These are phyloP conservation scores for Eupleurogrammus muticus DNA, from an alignment of 2,797 vertebrate genomes.

Conservation along the genomic window DNA sequence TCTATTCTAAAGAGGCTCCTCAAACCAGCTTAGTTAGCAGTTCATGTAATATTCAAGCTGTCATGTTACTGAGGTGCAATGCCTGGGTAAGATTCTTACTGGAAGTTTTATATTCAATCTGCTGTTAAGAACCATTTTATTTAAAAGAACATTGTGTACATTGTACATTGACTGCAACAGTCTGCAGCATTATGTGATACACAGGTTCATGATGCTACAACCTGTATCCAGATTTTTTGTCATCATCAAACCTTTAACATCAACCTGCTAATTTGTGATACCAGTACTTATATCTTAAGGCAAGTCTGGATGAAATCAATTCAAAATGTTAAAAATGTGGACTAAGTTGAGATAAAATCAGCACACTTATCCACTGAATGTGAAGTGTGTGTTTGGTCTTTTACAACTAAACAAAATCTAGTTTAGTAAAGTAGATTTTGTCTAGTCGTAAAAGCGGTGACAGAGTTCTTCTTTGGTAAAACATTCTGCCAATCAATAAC, in stretches of 20 bases:
- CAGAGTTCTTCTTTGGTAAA: too few relatives aligned
- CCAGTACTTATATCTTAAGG: too few relatives aligned
- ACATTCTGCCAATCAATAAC: too few relatives aligned
- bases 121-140: neutral
- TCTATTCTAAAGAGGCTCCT: constrained; percentile 19
- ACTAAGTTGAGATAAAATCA: too few relatives aligned
- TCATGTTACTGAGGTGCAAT: constrained; percentile 8
- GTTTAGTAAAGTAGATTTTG: too few relatives aligned
- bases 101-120: neutral
- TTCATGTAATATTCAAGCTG: constrained; percentile 19
- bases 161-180: neutral
- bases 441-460: too few relatives aligned
- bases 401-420: too few relatives aligned
- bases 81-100: neutral
- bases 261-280: neutral
- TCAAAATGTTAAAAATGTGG: too few relatives aligned
- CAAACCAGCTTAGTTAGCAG: constrained; percentile 6
- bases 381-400: too few relatives aligned
- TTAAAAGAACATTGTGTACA: neutral
- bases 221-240: neutral
- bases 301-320: too few relatives aligned
- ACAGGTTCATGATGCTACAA: too few relatives aligned
- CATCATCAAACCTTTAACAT: neutral
- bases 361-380: too few relatives aligned
- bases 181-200: neutral